Base-by-base conservation (phyloP, 2,797 vertebrate genomes). In the Alauda arvensis region DNA sequence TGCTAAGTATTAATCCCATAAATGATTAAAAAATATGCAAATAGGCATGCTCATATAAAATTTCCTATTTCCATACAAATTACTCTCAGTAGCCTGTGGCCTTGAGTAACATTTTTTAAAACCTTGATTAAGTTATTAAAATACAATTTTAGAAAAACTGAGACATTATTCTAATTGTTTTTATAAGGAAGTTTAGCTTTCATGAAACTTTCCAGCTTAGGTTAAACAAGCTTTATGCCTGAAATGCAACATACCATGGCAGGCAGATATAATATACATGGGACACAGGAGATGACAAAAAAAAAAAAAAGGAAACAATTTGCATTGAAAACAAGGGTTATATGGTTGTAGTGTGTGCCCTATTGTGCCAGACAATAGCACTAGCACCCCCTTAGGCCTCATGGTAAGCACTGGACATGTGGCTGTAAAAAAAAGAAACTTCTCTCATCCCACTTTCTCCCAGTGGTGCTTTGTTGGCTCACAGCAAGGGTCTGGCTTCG, bases 351-450 rank as follows among this genome's bases (percentile, higher is more conserved):
- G 93, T 95, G 93, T 94, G 95, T 97, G 97, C 97, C 94, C 91
- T 94, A 96, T 97, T 91, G 89, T 93, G 85, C 57, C 23, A 90
- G 96, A 98, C 98, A 99, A 98, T 98, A 91, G 97, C 89, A 96
- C 95, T 97, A 98, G 96, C 97, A 97, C 94, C 96, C 98, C 97
- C 97, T 97, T 94, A 96, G 97, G 98, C 97, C 98, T 97, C 95
- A 96, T 96, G 95, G 97, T 97, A 98, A 97, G 92, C 93, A 95
- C 87, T 87, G 96, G 97, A 97, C 98, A 98, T 98, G 98, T 98
- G 98, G 97, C 96, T 95, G 96, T 96, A 98, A 96, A 98, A 98
- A 98, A 92, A 97, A 97, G 95, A 95, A 97, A 96, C 94, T 95
- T 94, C 91, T 95, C 95, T 96, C 94, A 94, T 93, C 93, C 95